Percentiles rank a stretch among this genome's conserved stretches.
Evolutionary conservation across 2,797 vertebrate species (phyloP).

Genomic region (Mormyrus proboscirostris): DNA sequence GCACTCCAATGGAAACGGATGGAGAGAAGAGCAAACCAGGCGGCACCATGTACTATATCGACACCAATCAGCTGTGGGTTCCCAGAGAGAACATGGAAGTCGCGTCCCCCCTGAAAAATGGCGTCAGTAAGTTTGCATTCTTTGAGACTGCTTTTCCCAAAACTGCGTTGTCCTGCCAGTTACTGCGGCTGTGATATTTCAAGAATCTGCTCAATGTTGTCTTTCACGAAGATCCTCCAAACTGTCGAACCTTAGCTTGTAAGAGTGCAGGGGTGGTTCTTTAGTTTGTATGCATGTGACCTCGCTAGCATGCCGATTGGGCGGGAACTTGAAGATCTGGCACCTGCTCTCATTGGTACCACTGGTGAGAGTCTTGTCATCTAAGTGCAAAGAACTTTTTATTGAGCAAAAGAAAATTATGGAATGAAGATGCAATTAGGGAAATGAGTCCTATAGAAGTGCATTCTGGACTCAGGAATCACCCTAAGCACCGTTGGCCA

Average conservation of each 20-base stretch:
- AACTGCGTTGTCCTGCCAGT: background rate
- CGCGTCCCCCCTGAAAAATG: slow-evolving; percentile 95
- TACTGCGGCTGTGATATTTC: background rate
- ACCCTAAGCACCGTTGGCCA: slow-evolving; percentile 28
- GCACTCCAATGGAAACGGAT: slow-evolving; percentile 90
- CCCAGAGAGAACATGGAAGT: slow-evolving; percentile 95
- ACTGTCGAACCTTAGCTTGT: background rate
- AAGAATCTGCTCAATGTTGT: background rate
- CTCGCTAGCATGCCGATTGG: background rate
- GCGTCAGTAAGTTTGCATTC: slow-evolving; percentile 80
- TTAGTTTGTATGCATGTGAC: background rate
- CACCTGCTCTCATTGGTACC: background rate
- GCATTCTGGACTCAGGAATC: slow-evolving; percentile 37
- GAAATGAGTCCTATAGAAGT: slow-evolving; percentile 47
- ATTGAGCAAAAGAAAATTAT: slow-evolving; percentile 24
- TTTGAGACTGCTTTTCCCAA: background rate
- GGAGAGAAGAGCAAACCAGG: slow-evolving; percentile 90
- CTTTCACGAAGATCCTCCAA: background rate
- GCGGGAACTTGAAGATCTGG: background rate
- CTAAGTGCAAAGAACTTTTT: slow-evolving; percentile 47
- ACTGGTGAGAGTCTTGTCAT: background rate
- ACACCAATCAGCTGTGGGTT: slow-evolving; percentile 92
- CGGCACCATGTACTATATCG: slow-evolving; percentile 88
- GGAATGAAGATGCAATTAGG: slow-evolving; percentile 38
- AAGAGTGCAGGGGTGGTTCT: background rate